Evolutionary conservation across 2,888 invertebrate genomes (phyloP).

Genomic region (Lasius platythorax): DNA sequence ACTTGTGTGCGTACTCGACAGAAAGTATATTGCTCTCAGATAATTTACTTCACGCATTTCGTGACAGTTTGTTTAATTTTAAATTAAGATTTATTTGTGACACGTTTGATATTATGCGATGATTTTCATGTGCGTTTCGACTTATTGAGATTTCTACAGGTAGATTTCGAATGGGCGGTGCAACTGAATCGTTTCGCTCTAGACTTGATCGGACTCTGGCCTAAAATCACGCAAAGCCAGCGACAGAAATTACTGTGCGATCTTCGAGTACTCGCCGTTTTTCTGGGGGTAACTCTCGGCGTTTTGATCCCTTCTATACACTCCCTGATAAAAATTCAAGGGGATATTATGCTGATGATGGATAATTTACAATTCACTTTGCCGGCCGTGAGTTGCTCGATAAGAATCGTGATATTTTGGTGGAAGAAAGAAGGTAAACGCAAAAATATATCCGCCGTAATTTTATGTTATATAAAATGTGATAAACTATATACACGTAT

Average conservation of each 20-base stretch:
- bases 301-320: conserved; percentile 15
- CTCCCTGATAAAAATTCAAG: conserved; percentile 7
- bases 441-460: not conserved
- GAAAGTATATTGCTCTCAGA: not conserved
- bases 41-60: not conserved
- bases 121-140: not conserved
- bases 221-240: not conserved
- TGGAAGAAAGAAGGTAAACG: conserved; percentile 53
- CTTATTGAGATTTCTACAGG: not conserved
- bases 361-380: conserved; percentile 45
- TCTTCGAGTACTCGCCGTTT: not conserved
- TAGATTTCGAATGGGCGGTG: conserved; percentile 62
- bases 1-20: not conserved
- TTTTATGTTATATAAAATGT: not conserved
- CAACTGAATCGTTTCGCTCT: conserved; percentile 32
- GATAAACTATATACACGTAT: not conserved
- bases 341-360: conserved; percentile 6
- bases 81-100: not conserved
- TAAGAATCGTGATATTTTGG: conserved; percentile 44
- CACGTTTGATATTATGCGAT: not conserved
- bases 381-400: not conserved
- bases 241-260: conserved; percentile 1
- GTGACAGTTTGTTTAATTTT: not conserved
- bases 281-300: not conserved
- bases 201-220: conserved; percentile 53